These are phyloP conservation scores for Pogonocherus hispidulus DNA, from an alignment of 2,888 invertebrate genomes.

Conservation along the genomic window DNA sequence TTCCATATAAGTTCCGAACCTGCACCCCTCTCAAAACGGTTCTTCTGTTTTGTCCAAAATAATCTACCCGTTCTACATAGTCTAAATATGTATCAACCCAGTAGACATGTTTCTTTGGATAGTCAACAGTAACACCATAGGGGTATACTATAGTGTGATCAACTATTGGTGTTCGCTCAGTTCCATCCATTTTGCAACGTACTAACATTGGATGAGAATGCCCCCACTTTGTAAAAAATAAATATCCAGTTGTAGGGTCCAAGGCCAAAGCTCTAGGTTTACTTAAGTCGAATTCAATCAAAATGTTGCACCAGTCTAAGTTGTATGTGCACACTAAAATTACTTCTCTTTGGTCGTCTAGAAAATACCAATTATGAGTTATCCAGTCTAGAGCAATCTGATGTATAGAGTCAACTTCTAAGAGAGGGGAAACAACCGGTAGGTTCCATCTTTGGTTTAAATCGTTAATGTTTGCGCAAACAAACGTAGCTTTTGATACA, in stretches of 20 bases:
- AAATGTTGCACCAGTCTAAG: slow-evolving; percentile 77
- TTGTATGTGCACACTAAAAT: slow-evolving; percentile 64
- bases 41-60: slow-evolving; percentile 78
- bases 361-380: slow-evolving; percentile 88
- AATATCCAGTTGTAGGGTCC: slow-evolving; percentile 81
- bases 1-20: slow-evolving; percentile 78
- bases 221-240: slow-evolving; percentile 87
- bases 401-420: slow-evolving; percentile 76
- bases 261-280: slow-evolving; percentile 79
- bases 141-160: slow-evolving; percentile 83
- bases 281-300: slow-evolving; percentile 77
- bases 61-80: slow-evolving; percentile 83
- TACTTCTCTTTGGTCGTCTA: slow-evolving; percentile 68
- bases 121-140: slow-evolving; percentile 80
- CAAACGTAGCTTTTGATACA: slow-evolving; percentile 70
- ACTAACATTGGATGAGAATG: slow-evolving; percentile 75
- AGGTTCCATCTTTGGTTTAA: slow-evolving; percentile 73
- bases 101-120: slow-evolving; percentile 79
- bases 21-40: slow-evolving; percentile 72
- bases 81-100: slow-evolving; percentile 88
- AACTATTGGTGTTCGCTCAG: slow-evolving; percentile 74
- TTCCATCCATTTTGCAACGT: slow-evolving; percentile 77
- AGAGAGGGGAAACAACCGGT: slow-evolving; percentile 75
- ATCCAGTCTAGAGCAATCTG: slow-evolving; percentile 89
- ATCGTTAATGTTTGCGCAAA: slow-evolving; percentile 78